Evolutionary conservation across 2,797 vertebrate species (phyloP).

Genomic region (Crenichthys baileyi): DNA sequence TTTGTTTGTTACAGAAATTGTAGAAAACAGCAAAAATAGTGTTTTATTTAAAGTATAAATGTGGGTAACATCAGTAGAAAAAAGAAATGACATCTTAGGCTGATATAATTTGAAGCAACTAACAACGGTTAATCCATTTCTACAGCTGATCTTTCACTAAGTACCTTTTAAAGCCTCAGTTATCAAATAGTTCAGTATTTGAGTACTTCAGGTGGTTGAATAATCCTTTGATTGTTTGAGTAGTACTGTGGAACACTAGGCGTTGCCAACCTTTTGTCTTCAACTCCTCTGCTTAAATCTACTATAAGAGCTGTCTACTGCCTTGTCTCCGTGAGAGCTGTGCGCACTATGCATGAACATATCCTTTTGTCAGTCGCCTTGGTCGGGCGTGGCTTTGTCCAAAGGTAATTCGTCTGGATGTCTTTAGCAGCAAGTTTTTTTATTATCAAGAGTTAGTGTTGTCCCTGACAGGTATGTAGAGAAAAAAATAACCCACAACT

Average conservation of each 20-base stretch:
- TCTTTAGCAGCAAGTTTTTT: not conserved
- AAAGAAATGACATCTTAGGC: not conserved
- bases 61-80: not conserved
- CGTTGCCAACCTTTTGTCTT: not conserved
- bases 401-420: not conserved
- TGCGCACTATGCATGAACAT: not conserved
- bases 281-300: not conserved
- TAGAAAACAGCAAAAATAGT: not conserved
- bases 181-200: too few species aligned
- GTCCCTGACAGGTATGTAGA: not conserved
- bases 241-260: not conserved
- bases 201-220: too few species aligned
- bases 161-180: not conserved
- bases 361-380: not conserved
- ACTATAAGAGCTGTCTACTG: not conserved
- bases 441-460: not conserved
- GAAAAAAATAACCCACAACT: not conserved
- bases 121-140: not conserved
- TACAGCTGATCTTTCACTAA: not conserved
- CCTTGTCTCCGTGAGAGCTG: not conserved
- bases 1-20: not conserved
- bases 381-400: not conserved
- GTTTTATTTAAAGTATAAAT: not conserved
- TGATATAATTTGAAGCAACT: not conserved
- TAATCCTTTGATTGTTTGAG: not conserved